Evolutionary conservation across 1,140 invertebrate species (phyloP), one percentile per base, ranked within the genome.

Genomic region (Eurosta solidaginis): DNA sequence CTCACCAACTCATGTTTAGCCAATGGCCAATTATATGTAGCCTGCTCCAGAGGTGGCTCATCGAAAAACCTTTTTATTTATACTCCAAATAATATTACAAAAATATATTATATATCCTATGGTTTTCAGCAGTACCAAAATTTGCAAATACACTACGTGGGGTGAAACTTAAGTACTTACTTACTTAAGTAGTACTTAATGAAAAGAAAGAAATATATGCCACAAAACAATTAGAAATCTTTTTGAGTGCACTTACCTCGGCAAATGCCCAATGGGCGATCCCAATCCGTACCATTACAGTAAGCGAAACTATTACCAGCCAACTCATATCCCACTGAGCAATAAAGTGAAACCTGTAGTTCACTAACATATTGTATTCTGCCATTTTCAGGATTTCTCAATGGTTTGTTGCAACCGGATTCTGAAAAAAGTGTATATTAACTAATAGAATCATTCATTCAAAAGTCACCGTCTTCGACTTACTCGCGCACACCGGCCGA

Each of bases 271-370:
- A 87, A 14, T 9, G 27, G 44, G 1, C 83, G 82, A 81, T 82
- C 85, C 86, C 86, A 87, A 0, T 77, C 14, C 0, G 74, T 27
- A 1, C 86, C 86, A 63, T 86, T 80, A 68, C 86, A 87, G 42
- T 81, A 83, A 44, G 82, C 76, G 4, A 36, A 12, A 0, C 74
- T 68, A 76, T 74, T 82, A 17, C 86, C 86, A 0, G 82, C 81
- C 29, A 85, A 44, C 4, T 82, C 80, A 45, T 74, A 87, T n/a
- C 81, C 78, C 6, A 83, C 83, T 0, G 63, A 6, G 73, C 86
- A 87, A 6, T 76, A 52, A 12, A 84, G 7, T 5, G 78, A 27
- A 0, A 81, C 77, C 6, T 50, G 78, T 1, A 81, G 1, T 7
- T 74, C 50, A 20, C 33, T 17, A 7, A 54, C 10, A 7, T 52